Evolutionary conservation across 2,888 invertebrate species (phyloP), one percentile per base, ranked within the genome.

Genomic region (Lycocerus yunnanus): DNA sequence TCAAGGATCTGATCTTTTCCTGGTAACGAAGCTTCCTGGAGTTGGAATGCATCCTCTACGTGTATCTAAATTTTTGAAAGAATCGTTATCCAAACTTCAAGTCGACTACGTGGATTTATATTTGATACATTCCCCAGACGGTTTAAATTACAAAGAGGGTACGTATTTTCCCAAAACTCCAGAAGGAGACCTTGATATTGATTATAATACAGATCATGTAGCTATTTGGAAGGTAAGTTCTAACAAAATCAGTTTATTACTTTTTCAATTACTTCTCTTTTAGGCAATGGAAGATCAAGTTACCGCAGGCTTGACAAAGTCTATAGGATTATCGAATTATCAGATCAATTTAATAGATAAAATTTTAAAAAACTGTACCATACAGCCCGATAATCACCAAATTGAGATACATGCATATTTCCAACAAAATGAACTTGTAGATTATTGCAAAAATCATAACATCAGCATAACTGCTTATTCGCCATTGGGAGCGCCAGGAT

Each of bases 241-340:
- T 18, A 13, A 10, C 13, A n/a, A n/a, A n/a, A n/a, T n/a, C 2
- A 18, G 3, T 63, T 13, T 1, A 10, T 6, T 18, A n/a, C 3
- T 16, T n/a, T 16, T 10, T n/a, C n/a, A 63, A 8, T 9, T 1
- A 1, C 9, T 13, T 15, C 0, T 13, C 11, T 66, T 68, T 60
- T 85, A 93, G 90, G 90, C 89, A 77, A 89, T 95, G 89, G 91
- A 94, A 81, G 89, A 90, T 74, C 89, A 93, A 82, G 92, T 93
- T 18, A 89, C 91, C 21, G 88, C 88, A 0, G 95, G 95, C 0
- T 88, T 92, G 15, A 88, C 93, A 0, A 94, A 92, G 82, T 90
- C 95, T 11, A 94, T 97, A 81, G 97, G 97, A 0, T 84, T 97
- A 4, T 97, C 96, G 0, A 97, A 97, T 85, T 92, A 95, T 84